Conservation (phyloP, 2,113 vertebrate species). For the Leucosticte australis region DNA sequence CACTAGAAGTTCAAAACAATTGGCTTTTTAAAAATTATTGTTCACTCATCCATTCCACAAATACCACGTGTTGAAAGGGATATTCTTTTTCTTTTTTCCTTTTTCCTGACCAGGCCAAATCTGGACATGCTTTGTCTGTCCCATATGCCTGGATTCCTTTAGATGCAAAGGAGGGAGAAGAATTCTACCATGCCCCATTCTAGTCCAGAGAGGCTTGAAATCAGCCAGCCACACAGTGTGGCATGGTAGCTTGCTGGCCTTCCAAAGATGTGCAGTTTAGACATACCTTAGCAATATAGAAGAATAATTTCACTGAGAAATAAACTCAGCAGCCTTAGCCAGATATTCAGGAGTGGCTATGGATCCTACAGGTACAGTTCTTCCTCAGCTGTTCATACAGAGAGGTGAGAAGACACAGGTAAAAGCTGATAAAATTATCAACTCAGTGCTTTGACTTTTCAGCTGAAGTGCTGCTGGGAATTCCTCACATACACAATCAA, state of each 20-base stretch:
- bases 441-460: background rate
- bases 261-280: background rate
- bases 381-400: background rate
- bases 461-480: background rate
- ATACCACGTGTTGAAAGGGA: background rate
- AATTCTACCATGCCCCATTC: background rate
- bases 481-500: background rate
- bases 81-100: background rate
- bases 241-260: background rate
- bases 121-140: background rate
- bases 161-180: background rate
- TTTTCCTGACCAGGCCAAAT: background rate
- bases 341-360: background rate
- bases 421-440: background rate
- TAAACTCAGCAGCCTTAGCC: background rate
- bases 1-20: background rate
- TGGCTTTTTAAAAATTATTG: background rate
- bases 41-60: background rate
- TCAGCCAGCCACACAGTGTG: background rate
- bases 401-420: background rate
- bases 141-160: background rate
- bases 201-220: background rate
- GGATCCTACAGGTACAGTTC: background rate
- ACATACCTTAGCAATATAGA: fast-evolving
- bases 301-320: background rate